phyloP scores from a whole-genome alignment of 1,140 invertebrate species.

The Trichonephila clavata region DNA sequence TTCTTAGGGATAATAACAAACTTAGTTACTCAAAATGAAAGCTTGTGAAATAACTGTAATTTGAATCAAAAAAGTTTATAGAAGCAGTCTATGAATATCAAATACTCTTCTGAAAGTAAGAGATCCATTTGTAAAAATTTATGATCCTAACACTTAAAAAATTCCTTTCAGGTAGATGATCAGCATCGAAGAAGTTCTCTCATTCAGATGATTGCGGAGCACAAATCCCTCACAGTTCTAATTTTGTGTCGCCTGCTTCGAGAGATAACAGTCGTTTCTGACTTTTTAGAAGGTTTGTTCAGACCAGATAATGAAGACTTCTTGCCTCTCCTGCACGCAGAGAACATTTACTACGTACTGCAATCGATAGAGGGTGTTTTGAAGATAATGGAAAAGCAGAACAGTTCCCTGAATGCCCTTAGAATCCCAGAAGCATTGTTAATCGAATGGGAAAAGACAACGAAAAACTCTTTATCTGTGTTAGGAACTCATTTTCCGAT shows the following conservation, averaged over 20 bases:
- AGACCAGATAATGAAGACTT: constrained; percentile 47
- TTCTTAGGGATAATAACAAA: no score
- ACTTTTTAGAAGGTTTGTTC: constrained; percentile 33
- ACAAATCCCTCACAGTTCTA: not conserved
- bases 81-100: no score
- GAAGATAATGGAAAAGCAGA: constrained; percentile 19
- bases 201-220: constrained; percentile 47
- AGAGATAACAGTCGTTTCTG: constrained; percentile 28
- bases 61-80: no score
- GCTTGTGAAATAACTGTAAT: no score
- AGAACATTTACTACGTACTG: constrained; percentile 49
- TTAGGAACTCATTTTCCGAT: constrained; percentile 38
- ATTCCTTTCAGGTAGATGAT: not conserved
- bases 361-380: constrained; percentile 54
- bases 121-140: not conserved
- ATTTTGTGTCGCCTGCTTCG: constrained; percentile 36
- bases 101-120: not conserved
- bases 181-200: constrained; percentile 29
- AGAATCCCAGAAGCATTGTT: constrained; percentile 34
- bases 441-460: constrained; percentile 27
- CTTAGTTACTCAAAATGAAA: no score
- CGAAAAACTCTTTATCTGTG: not conserved
- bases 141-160: not conserved
- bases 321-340: not conserved
- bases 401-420: constrained; percentile 18